Base-by-base conservation (phyloP, 2,797 vertebrate species). In the Melanotaenia nigrans region DNA sequence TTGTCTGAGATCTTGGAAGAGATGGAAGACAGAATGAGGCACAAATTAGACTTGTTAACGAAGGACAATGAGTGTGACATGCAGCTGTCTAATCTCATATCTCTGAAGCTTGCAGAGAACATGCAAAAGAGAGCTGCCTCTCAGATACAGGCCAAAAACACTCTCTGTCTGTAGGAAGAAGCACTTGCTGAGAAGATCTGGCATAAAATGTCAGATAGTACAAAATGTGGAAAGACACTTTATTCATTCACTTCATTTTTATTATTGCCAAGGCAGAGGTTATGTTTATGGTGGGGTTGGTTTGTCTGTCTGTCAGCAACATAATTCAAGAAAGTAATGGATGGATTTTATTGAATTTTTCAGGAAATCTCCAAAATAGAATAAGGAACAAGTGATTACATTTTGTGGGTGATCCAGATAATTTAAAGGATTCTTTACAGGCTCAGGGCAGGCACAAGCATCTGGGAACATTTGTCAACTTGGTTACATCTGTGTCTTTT, bases 41-140 rank as follows among this genome's bases (percentile, higher is more conserved):
- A 89, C 90, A 89, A 90, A 93, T 92, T 92, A 92, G 83, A 89
- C 88, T 91, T 91, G 89, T 93, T 91, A 91, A 89, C 85, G 77
- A 91, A 91, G 87, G 92, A 93, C 90, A 92, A 92, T 88, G 87
- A 91, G 84, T 79, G 76, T 88, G 90, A 93, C 90, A 87, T 83
- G 85, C 92, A 92, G 89, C 89, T 91, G 91, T 90, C 91, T 91
- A 79, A 91, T 92, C 88, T 89, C 78, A 81, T 91, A 86, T 90
- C 78, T 88, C 78, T 85, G 87, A 90, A 87, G 82, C 85, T 75
- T 70, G 77, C 76, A 68, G 81, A 78, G 90, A 89, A 82, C 84
- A 85, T 87, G 87, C 73, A 81, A 83, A 84, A 33, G 72, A 79
- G 83, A 87, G 78, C 82, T 42, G 78, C 53, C 51, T 76, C 80